Evolutionary conservation across 2,113 vertebrate species (phyloP).

Genomic region (Argyrosomus japonicus): DNA sequence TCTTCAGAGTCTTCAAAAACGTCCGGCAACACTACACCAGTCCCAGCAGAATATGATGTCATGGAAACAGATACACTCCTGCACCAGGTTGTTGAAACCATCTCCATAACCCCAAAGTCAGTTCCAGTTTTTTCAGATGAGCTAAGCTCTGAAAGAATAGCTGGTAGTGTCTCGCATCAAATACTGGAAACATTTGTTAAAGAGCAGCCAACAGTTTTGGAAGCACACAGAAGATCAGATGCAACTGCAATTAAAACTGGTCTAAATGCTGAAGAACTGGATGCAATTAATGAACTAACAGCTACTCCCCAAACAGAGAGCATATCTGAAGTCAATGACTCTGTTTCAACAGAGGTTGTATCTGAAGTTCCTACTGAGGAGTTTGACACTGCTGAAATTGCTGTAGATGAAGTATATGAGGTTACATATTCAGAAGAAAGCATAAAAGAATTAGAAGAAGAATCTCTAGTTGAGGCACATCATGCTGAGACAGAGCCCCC

Average conservation of each 20-base stretch:
- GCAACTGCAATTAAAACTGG: slow-evolving; percentile 53
- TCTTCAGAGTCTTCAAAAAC: slow-evolving; percentile 86
- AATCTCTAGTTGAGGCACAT: neutral
- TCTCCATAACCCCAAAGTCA: slow-evolving; percentile 67
- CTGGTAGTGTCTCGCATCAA: slow-evolving; percentile 49
- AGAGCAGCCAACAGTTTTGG: slow-evolving; percentile 42
- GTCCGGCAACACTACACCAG: slow-evolving; percentile 90
- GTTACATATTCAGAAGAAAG: slow-evolving; percentile 23
- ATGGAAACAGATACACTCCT: slow-evolving; percentile 84
- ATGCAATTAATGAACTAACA: slow-evolving; percentile 32
- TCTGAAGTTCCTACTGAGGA: slow-evolving; percentile 45
- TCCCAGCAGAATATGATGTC: slow-evolving; percentile 79
- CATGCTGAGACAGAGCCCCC: slow-evolving; percentile 26
- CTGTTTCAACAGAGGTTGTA: slow-evolving; percentile 55
- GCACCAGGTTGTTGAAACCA: slow-evolving; percentile 85
- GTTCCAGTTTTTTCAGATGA: slow-evolving; percentile 52
- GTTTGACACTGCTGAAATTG: slow-evolving; percentile 45
- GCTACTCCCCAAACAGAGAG: slow-evolving; percentile 51
- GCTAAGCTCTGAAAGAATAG: slow-evolving; percentile 41
- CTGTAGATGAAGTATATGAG: slow-evolving; percentile 56
- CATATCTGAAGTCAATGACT: slow-evolving; percentile 60
- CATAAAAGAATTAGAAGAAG: slow-evolving; percentile 30
- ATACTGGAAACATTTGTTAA: slow-evolving; percentile 50
- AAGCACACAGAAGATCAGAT: slow-evolving; percentile 54
- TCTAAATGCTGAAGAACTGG: slow-evolving; percentile 61